phyloP scores from a whole-genome alignment of 2,113 vertebrate species.

The Fulmarus glacialis region DNA sequence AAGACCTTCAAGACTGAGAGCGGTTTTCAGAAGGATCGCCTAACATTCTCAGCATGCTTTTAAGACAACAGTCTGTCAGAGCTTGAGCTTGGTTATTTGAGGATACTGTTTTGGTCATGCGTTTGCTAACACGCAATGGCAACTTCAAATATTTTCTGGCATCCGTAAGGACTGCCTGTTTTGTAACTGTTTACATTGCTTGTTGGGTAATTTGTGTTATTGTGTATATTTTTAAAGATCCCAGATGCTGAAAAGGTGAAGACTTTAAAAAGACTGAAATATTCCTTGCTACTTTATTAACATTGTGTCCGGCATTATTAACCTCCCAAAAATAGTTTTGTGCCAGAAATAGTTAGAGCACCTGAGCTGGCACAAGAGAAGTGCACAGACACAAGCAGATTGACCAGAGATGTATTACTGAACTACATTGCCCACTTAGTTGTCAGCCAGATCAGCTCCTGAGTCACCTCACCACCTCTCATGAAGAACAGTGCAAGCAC shows the following conservation, averaged over 20 bases:
- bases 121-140: neutral
- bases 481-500: neutral
- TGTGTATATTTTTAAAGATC: neutral
- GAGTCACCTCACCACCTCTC: neutral
- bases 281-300: neutral
- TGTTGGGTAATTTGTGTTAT: neutral
- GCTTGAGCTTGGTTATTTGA: neutral
- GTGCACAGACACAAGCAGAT: neutral
- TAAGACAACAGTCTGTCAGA: neutral
- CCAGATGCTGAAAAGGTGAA: neutral
- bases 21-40: neutral
- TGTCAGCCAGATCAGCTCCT: neutral
- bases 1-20: neutral
- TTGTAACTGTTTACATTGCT: neutral
- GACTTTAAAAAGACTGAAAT: neutral
- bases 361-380: neutral
- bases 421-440: accelerated
- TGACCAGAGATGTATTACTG: neutral
- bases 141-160: neutral
- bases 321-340: neutral
- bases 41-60: neutral
- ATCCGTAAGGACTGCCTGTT: neutral
- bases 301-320: neutral
- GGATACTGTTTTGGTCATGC: neutral
- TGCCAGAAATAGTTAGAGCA: neutral